Conservation (phyloP, 23 tunicate genomes). For the Styela clava region DNA sequence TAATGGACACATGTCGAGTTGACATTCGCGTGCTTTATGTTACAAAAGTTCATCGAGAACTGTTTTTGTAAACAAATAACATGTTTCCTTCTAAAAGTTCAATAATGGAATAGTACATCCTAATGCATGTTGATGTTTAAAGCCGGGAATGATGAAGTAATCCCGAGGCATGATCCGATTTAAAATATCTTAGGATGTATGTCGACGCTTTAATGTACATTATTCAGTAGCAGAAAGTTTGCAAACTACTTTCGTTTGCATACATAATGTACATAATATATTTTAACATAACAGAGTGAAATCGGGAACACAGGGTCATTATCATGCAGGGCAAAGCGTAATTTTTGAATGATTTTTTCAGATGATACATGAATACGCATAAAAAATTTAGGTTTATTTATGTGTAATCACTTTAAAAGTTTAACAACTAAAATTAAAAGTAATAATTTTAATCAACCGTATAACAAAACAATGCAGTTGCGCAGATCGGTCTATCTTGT, state of each 20-base stretch:
- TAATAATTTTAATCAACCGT: too few species aligned
- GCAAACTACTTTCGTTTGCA: neutral
- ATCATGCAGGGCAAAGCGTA: too few species aligned
- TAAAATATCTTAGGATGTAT: neutral
- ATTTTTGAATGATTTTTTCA: too few species aligned
- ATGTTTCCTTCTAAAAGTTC: neutral
- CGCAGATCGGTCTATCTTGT: too few species aligned
- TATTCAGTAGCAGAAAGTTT: neutral
- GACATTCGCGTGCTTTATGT: constrained; percentile 22
- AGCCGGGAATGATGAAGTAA: neutral
- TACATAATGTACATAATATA: neutral
- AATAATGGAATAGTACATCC: neutral
- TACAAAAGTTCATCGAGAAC: neutral
- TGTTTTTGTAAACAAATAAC: neutral
- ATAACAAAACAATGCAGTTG: too few species aligned
- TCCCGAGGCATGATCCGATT: neutral
- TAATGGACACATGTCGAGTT: constrained; percentile 11
- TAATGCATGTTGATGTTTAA: neutral
- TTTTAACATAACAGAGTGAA: too few species aligned
- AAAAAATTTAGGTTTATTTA: too few species aligned
- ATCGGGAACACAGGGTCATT: too few species aligned
- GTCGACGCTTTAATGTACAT: neutral
- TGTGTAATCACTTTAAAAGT: too few species aligned
- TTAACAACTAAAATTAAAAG: too few species aligned
- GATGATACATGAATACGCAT: too few species aligned